A percentile compares a stretch with the other conserved stretches of the same genome.
Conservation (phyloP, 2,797 vertebrate species). For the Enteromius treurensis region DNA sequence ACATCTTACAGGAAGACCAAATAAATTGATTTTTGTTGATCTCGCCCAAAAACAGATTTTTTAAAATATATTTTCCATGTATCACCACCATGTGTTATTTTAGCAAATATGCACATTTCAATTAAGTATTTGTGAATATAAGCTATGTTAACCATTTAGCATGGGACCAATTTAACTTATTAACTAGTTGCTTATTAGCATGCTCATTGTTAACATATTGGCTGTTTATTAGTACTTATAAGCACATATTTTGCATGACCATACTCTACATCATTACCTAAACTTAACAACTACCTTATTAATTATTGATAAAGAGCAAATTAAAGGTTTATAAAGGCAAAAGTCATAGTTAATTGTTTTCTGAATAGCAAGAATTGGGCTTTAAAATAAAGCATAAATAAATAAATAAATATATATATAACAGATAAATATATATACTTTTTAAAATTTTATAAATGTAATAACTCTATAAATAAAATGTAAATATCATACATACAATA, state of each 20-base stretch:
- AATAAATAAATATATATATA: too few relatives aligned
- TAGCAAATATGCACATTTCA: too few relatives aligned
- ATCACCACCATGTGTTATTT: background rate
- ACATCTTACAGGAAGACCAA: background rate
- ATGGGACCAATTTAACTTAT: background rate
- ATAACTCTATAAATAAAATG: background rate
- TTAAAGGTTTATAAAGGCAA: background rate
- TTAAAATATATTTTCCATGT: background rate
- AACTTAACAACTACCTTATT: background rate
- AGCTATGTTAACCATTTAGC: background rate
- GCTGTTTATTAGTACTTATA: background rate
- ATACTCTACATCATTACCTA: background rate
- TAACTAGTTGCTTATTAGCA: background rate
- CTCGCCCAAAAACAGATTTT: too few relatives aligned
- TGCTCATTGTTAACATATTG: background rate
- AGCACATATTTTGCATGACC: background rate
- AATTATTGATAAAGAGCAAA: background rate
- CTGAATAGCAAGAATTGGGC: too few relatives aligned
- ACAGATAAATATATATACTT: too few relatives aligned
- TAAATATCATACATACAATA: background rate
- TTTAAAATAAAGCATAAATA: background rate
- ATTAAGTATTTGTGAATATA: background rate
- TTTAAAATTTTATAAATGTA: background rate
- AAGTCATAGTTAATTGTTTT: background rate
- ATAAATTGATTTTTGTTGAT: background rate